Evolutionary conservation across 2,113 vertebrate species (phyloP).

Genomic region (Anolis carolinensis): DNA sequence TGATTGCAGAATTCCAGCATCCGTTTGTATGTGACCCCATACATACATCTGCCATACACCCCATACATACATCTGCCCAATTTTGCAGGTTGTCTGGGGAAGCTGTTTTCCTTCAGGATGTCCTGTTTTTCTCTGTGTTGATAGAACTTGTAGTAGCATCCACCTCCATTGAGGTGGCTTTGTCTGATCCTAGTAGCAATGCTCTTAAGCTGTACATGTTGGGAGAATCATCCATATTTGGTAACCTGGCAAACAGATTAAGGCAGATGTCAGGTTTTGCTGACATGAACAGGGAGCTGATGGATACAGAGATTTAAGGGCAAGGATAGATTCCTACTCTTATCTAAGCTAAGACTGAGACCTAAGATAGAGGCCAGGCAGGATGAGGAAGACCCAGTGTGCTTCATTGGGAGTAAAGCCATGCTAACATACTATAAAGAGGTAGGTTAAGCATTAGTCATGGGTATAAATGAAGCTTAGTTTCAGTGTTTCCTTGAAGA

Average conservation of each 20-base stretch:
- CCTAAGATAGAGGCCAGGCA: not conserved
- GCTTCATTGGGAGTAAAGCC: not conserved
- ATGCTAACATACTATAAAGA: not conserved
- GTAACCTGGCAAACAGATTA: not conserved
- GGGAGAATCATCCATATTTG: not conserved
- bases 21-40: not conserved
- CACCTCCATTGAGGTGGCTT: not conserved
- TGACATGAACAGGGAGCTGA: not conserved
- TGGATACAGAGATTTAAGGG: not conserved
- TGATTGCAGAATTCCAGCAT: not conserved
- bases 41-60: too few relatives aligned
- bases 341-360: not conserved
- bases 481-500: not conserved
- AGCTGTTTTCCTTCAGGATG: not conserved
- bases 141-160: not conserved
- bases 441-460: too few relatives aligned
- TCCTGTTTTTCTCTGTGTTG: not conserved
- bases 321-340: not conserved
- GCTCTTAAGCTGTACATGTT: not conserved
- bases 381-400: not conserved
- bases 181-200: not conserved
- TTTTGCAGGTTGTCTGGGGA: not conserved
- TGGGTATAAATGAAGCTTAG: too few relatives aligned
- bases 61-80: not conserved
- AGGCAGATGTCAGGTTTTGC: not conserved